Conservation (phyloP, 2,888 invertebrate genomes). For the Standfussiana lucernea region DNA sequence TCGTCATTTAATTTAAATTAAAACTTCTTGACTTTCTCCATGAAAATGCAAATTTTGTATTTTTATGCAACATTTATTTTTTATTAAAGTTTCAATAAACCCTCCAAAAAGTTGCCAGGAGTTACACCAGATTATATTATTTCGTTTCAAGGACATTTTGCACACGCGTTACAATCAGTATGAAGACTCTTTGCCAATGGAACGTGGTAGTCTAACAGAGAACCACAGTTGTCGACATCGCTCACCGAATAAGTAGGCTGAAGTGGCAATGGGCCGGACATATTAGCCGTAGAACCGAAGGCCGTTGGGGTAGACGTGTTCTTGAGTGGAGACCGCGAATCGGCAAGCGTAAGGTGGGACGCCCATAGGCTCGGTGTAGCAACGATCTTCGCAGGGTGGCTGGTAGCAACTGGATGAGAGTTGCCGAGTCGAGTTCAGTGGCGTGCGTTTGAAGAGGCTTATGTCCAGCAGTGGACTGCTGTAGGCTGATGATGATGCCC, state of each 20-base stretch:
- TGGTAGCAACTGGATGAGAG: neutral
- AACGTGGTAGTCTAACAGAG: neutral
- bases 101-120: neutral
- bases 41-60: neutral
- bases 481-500: neutral
- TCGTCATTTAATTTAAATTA: neutral
- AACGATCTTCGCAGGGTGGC: neutral
- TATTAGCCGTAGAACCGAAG: neutral
- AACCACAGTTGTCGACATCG: neutral
- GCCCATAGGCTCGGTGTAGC: neutral
- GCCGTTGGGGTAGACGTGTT: neutral
- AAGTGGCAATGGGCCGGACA: neutral
- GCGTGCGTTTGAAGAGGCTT: neutral
- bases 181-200: neutral
- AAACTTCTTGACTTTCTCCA: neutral
- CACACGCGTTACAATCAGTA: neutral
- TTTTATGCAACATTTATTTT: neutral
- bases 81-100: neutral
- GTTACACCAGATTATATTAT: neutral
- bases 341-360: neutral
- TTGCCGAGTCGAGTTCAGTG: neutral
- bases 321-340: neutral
- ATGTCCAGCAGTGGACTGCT: neutral
- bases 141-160: no score
- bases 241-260: neutral